Base-by-base conservation (phyloP, 2,113 vertebrate genomes). In the Planiliza haematocheilus region DNA sequence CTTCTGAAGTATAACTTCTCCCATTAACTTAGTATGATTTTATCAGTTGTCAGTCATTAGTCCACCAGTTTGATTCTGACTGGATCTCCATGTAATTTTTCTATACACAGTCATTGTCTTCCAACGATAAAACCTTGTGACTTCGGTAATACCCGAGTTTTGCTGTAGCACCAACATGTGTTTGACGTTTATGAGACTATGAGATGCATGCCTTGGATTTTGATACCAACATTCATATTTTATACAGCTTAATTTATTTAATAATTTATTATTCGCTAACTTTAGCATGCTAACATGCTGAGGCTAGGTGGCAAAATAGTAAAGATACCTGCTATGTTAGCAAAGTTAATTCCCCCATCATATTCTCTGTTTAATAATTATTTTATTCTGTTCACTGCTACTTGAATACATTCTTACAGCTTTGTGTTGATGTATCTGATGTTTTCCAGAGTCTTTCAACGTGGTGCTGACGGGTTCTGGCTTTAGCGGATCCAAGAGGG, bases 401-500 rank as follows among this genome's bases (percentile, higher is more conserved):
- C 17, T 21, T 1, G 55, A 50, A 24, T 8, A 6, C 11, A 7
- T 1, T 45, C 11, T 39, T 14, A 24, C 7, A 10, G 4, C 11
- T 20, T n/a, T 38, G 16, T 55, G 24, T 30, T 5, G 7, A 16
- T 50, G 10, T 55, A 14, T 41, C 13, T 42, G 8, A 55, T 86
- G 78, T 86, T 83, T 93, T 9, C 7, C 89, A 99, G 97, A 97
- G 89, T 93, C 96, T 12, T 99, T 98, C 79, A 90, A 95, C 1
- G 94, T 99, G 58, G 96, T 98, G 43, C 83, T 99, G 43, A 92
- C 86, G 79, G 96, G 96, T 80, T 94, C 88, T 1, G 95, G 95
- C 66, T 96, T 98, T 86, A 94, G 79, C 0, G 84, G 96, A 11
- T 93, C 94, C 13, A 93, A 89, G 65, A 94, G 74, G 34, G 82